phyloP scores from a whole-genome alignment of 2,797 vertebrate species.

The Tokudaia tokunoshimensis region DNA sequence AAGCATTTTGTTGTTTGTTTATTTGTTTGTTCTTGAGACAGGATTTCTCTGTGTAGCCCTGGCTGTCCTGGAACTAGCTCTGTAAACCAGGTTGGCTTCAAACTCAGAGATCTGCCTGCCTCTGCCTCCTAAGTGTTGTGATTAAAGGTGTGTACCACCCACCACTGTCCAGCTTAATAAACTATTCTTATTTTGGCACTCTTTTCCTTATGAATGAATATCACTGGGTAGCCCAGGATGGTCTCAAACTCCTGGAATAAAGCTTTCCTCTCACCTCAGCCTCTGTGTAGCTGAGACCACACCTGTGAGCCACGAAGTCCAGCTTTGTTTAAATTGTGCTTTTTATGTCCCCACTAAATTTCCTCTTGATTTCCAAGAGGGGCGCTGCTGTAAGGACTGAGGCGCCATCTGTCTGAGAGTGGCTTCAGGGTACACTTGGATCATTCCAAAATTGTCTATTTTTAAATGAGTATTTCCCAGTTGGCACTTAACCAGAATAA shows the following conservation, averaged over 20 bases:
- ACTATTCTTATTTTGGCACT: background rate
- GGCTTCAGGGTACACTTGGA: background rate
- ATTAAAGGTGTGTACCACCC: too few relatives aligned
- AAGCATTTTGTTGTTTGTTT: background rate
- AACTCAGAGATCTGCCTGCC: background rate
- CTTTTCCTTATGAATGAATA: background rate
- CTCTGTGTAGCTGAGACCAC: background rate
- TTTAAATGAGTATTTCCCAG: background rate
- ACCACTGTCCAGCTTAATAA: background rate
- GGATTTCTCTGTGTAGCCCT: background rate
- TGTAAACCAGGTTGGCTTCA: background rate
- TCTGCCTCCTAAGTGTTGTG: background rate
- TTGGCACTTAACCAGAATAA: constrained; percentile 30
- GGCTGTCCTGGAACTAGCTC: background rate
- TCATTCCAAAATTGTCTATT: constrained; percentile 4
- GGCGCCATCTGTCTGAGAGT: background rate
- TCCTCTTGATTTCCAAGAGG: background rate
- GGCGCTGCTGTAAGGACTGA: background rate
- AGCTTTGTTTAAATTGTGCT: background rate
- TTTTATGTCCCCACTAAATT: background rate
- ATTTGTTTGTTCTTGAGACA: background rate
- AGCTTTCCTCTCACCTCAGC: background rate
- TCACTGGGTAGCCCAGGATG: background rate
- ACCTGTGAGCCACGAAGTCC: rapidly evolving
- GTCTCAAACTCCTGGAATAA: background rate